Evolutionary conservation across 2,113 vertebrate genomes (phyloP), one percentile per base, ranked within the genome.

Genomic region (Sporophila hypoxantha): DNA sequence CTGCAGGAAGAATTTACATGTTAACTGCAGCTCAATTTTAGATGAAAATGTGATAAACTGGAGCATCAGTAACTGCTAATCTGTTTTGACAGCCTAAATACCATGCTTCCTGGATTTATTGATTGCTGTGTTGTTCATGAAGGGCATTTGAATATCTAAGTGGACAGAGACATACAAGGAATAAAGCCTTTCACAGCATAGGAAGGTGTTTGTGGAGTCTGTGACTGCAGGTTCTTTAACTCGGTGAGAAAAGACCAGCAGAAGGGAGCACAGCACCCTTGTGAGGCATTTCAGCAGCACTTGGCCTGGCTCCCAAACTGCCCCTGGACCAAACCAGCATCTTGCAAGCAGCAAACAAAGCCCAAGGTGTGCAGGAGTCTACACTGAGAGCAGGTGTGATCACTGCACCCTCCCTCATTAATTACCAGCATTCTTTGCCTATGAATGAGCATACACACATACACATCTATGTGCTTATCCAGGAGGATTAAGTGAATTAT

Each of bases 31-130:
- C 46, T 70, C 52, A 53, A 10, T 68, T 87, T 74, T 77, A 80
- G 26, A 57, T 70, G n/a, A 84, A 66, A 77, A 83, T 55, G 46
- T 47, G 49, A 76, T 52, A 70, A 76, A 74, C 14, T 76, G 56
- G 29, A 87, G 76, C 30, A 73, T 27, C 44, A 52, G 56, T 62
- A 82, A 55, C 39, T 60, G 47, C 60, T 92, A 27, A 85, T 76
- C 52, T 87, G 49, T 93, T 94, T n/a, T 87, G 64, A 89, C 85
- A 87, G 52, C 64, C 29, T 76, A 88, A 91, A 76, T 64, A 76
- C 37, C 26, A 69, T 34, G 14, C 57, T 92, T 91, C 69, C 36
- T 57, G 49, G 17, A 74, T 62, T 47, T 74, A 85, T 53, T 85
- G 81, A 91, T 82, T 74, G 47, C 25, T 69, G 4, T 32, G 16